Evolutionary conservation across 2,113 vertebrate genomes (phyloP).

Genomic region (Toxotes jaculatrix): DNA sequence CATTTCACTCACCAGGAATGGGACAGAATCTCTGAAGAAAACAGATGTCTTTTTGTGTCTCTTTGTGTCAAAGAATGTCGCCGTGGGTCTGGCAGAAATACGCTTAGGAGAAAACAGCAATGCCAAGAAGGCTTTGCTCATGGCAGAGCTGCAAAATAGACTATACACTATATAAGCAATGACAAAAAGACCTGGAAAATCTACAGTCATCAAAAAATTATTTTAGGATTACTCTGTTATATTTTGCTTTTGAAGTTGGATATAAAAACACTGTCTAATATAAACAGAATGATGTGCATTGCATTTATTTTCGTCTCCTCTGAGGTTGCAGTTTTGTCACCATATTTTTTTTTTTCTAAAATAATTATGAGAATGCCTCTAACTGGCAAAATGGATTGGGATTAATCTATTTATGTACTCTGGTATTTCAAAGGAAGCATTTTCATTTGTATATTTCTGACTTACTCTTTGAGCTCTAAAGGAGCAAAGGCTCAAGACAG

Average conservation of each 20-base stretch:
- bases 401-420: not conserved
- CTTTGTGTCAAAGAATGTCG: not conserved
- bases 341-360: not conserved
- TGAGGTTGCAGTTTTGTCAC: slow-evolving; percentile 7
- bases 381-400: not conserved
- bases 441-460: not conserved
- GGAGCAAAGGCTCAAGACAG: slow-evolving; percentile 1
- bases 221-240: not conserved
- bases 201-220: not conserved
- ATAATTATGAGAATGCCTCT: not conserved
- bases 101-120: not conserved
- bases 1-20: not conserved
- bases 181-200: slow-evolving; percentile 2
- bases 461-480: not conserved
- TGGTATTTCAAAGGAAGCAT: not conserved
- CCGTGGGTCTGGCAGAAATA: not conserved
- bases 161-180: not conserved
- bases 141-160: not conserved
- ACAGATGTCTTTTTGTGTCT: not conserved
- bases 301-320: not conserved
- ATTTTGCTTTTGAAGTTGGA: not conserved
- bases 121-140: not conserved
- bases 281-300: not conserved
- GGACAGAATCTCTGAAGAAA: not conserved
- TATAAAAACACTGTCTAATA: not conserved